These are phyloP conservation scores for Hermetia illucens DNA, from an alignment of 1,140 invertebrate species.

Conservation along the genomic window DNA sequence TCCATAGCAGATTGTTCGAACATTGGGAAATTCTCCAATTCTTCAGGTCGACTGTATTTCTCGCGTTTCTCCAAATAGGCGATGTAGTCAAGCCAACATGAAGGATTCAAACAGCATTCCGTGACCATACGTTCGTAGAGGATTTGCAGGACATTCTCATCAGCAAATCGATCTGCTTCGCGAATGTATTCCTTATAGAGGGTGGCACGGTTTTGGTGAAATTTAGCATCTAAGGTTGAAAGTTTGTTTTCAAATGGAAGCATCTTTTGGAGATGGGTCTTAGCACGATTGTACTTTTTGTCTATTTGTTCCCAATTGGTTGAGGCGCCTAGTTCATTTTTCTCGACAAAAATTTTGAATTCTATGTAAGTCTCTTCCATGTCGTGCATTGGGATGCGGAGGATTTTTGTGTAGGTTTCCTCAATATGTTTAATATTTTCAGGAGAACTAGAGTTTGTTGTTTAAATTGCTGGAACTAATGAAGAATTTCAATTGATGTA, in stretches of 20 bases:
- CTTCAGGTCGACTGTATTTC: slow-evolving; percentile 21
- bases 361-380: slow-evolving; percentile 30
- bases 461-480: slow-evolving; percentile 1
- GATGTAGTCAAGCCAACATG: slow-evolving; percentile 26
- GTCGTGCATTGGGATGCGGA: slow-evolving; percentile 26
- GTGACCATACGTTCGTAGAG: slow-evolving; percentile 14
- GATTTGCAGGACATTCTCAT: slow-evolving; percentile 12
- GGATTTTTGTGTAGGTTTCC: too few species aligned
- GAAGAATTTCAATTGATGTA: not conserved
- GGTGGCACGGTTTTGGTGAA: slow-evolving; percentile 18
- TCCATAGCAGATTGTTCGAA: slow-evolving; percentile 20
- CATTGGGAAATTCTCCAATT: slow-evolving; percentile 17
- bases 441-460: not conserved
- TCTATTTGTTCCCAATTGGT: slow-evolving; percentile 10
- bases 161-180: slow-evolving; percentile 8
- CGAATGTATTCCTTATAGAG: slow-evolving; percentile 12
- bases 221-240: slow-evolving; percentile 14
- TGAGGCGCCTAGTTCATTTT: slow-evolving; percentile 1
- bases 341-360: slow-evolving; percentile 22
- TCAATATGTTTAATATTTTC: slow-evolving; percentile 16
- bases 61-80: slow-evolving; percentile 23
- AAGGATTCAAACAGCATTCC: slow-evolving; percentile 11
- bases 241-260: slow-evolving; percentile 19
- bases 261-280: slow-evolving; percentile 15
- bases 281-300: slow-evolving; percentile 10